Evolutionary conservation across 92 coral and sea anemone genomes (phyloP), one percentile per base, ranked within the genome.

Genomic region (Desmophyllum pertusum): DNA sequence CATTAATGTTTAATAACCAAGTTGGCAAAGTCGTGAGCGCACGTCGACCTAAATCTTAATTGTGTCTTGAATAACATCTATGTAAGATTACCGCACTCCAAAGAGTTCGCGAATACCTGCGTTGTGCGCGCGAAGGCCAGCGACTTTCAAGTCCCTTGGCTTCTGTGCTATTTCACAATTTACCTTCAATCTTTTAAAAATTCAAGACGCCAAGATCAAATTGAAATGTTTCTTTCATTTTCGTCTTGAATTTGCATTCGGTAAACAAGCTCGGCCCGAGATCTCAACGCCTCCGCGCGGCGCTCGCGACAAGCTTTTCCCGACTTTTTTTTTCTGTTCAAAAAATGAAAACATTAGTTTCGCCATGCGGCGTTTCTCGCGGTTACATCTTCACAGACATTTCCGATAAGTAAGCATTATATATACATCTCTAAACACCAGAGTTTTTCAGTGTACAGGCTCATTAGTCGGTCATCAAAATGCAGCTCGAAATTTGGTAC

Each of bases 191-290:
- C 17, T 31, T 83, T 81, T 61, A 59, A 74, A n/a, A 64, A 65
- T 76, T 83, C 73, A 68, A 79, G 73, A 70, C 71, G 69, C 78
- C 36, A 7, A 66, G 80, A 83, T 83, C 42, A 75, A 82, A 75
- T 87, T 87, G 67, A 87, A 87, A 87, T 87, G 80, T 71, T 51
- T 78, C 70, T 42, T 85, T 76, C 78, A 76, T 75, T 75, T 81
- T 78, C 74, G 43, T 55, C 82, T 82, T 53, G 76, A 89, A 89
- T 89, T 85, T 89, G 92, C 92, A 89, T 89, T 85, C 68, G 55
- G 86, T 89, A 89, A 89, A 89, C 82, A 89, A 69, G 62, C 31
- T 50, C 73, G 55, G 37, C 25, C 19, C 75, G 79, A 15, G 52
- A 88, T 64, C 72, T 39, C 11, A 50, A 80, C 84, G 67, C 84